Evolutionary conservation across 2,888 invertebrate species (phyloP).

Genomic region (Ecdyonurus torrentis): DNA sequence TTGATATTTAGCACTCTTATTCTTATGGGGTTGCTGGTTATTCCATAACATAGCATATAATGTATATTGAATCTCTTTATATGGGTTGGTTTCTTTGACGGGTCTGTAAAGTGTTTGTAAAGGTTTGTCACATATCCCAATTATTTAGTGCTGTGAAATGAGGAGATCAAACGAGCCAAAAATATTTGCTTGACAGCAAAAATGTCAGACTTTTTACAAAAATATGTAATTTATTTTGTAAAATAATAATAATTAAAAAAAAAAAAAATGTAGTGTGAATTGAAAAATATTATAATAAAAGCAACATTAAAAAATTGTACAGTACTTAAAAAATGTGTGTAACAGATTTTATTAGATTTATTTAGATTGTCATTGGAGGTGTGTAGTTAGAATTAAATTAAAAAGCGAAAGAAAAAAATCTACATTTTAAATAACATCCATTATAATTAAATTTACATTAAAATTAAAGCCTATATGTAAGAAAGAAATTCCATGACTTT

Average conservation of each 20-base stretch:
- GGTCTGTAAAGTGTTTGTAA: neutral
- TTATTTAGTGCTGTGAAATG: neutral
- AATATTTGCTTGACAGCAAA: neutral
- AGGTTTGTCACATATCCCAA: neutral
- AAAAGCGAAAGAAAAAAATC: neutral
- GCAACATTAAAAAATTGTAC: neutral
- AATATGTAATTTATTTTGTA: neutral
- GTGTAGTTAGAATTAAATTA: neutral
- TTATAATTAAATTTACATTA: too few species aligned
- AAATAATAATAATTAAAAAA: neutral
- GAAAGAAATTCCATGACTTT: neutral
- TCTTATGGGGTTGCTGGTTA: neutral
- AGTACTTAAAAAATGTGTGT: neutral
- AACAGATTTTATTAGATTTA: too few species aligned
- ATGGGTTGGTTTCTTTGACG: neutral
- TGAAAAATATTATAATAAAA: neutral
- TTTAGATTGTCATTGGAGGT: neutral
- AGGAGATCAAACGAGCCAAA: neutral
- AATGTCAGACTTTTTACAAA: neutral
- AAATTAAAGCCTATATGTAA: too few species aligned
- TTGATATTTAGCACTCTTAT: too few species aligned
- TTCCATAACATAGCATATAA: too few species aligned
- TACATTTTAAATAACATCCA: too few species aligned
- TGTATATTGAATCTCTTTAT: neutral
- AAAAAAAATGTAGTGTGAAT: neutral